phyloP scores from a whole-genome alignment of 1,140 invertebrate genomes.

The Papilio polytes region DNA sequence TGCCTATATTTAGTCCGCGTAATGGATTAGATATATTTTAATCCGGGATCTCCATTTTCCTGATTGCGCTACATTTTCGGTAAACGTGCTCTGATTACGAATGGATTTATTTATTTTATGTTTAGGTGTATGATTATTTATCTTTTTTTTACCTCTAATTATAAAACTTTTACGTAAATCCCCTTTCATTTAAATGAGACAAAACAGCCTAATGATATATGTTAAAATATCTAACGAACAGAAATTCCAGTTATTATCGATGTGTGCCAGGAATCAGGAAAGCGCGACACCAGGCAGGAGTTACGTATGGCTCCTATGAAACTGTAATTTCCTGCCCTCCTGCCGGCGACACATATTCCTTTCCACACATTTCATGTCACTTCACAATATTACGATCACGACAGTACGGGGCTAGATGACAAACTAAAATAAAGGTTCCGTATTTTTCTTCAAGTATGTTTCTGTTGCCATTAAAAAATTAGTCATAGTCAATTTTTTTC shows the following conservation, averaged over 20 bases:
- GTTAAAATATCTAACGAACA: neutral
- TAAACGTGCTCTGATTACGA: neutral
- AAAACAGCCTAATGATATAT: neutral
- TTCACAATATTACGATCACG: neutral
- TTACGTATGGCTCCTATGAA: neutral
- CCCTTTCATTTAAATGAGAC: too few species aligned
- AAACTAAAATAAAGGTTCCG: neutral
- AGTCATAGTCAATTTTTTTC: too few species aligned
- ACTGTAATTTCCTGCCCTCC: neutral
- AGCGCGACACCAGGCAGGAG: neutral
- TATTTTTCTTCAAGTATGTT: too few species aligned
- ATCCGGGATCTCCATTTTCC: neutral
- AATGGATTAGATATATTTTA: conserved; percentile 13
- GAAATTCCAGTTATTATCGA: too few species aligned
- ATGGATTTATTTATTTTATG: neutral
- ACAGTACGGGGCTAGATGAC: neutral
- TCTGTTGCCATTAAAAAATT: too few species aligned
- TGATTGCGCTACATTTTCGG: neutral
- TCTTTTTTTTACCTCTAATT: too few species aligned
- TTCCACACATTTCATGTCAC: neutral
- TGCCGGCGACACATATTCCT: neutral
- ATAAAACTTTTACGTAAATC: too few species aligned
- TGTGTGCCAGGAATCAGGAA: neutral
- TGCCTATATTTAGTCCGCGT: neutral
- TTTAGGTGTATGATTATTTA: neutral